phyloP scores from a whole-genome alignment of 1,140 invertebrate genomes.

The Muscidifurax raptorellus region DNA sequence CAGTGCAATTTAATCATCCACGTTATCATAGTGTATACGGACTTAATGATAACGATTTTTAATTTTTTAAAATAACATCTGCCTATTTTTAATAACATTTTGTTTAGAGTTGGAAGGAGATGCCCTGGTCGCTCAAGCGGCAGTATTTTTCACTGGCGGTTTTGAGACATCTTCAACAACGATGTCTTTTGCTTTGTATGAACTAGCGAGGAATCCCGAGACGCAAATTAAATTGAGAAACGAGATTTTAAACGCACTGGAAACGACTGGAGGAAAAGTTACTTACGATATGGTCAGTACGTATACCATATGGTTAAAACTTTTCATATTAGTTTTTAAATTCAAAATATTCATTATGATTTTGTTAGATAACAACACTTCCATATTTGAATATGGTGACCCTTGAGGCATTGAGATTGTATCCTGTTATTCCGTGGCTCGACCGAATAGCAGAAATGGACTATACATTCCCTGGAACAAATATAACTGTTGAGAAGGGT shows the following conservation, averaged over 20 bases:
- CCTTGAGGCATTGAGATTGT: constrained; percentile 78
- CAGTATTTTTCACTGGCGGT: constrained; percentile 81
- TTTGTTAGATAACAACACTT: constrained; percentile 33
- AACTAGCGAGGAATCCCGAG: constrained; percentile 77
- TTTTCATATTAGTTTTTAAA: background rate
- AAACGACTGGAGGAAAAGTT: constrained; percentile 67
- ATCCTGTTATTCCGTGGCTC: constrained; percentile 76
- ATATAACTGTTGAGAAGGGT: constrained; percentile 69
- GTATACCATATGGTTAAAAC: background rate
- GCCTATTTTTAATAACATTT: background rate
- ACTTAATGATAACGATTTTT: no score
- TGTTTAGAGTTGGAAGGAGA: constrained; percentile 73
- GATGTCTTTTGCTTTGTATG: constrained; percentile 75
- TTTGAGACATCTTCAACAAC: constrained; percentile 78
- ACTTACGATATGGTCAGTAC: constrained; percentile 71
- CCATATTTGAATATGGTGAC: constrained; percentile 55
- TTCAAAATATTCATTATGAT: background rate
- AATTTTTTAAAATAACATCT: no score
- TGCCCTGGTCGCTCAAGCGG: constrained; percentile 79
- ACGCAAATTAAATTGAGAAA: constrained; percentile 75
- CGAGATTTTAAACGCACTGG: constrained; percentile 74
- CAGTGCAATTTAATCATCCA: no score
- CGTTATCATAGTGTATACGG: no score
- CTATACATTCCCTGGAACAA: constrained; percentile 66
- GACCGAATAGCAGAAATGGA: constrained; percentile 69